A percentile compares a stretch with the other conserved stretches of the same genome.
These are phyloP conservation scores for Pharmacophagus antenor DNA, from an alignment of 2,888 invertebrate genomes.

Conservation along the genomic window DNA sequence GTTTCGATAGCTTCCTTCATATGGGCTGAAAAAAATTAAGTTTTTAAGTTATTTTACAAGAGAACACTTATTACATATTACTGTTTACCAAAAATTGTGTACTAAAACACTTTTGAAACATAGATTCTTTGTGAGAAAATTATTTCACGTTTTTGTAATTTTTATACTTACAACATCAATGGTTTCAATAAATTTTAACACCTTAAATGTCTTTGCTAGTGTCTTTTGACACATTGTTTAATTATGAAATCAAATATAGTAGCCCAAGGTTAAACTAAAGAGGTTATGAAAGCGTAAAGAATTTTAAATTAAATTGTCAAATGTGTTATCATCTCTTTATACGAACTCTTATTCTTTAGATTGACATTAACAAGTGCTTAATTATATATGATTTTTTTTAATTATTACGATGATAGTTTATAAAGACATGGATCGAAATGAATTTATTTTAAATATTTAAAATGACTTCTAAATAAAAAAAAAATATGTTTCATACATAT, in stretches of 20 bases:
- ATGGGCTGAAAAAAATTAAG: conserved; percentile 64
- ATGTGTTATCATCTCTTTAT: background rate
- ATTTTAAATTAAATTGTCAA: background rate
- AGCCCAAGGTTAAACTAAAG: background rate
- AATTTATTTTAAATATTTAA: background rate
- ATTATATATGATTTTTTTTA: background rate
- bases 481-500: background rate
- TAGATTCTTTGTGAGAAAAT: background rate
- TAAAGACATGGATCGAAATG: background rate
- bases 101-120: background rate
- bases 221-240: too few relatives aligned
- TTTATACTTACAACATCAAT: background rate
- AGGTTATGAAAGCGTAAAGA: background rate
- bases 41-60: background rate
- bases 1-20: conserved; percentile 84
- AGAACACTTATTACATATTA: too few relatives aligned
- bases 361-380: background rate
- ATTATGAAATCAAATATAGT: conserved; percentile 7
- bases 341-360: background rate
- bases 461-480: background rate
- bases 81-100: too few relatives aligned
- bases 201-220: too few relatives aligned
- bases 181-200: too few relatives aligned
- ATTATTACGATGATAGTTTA: background rate
- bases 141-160: background rate